A percentile compares a stretch with the other conserved stretches of the same genome.
These are phyloP conservation scores for Cygnus atratus DNA, from an alignment of 2,113 vertebrate genomes.

Conservation along the genomic window DNA sequence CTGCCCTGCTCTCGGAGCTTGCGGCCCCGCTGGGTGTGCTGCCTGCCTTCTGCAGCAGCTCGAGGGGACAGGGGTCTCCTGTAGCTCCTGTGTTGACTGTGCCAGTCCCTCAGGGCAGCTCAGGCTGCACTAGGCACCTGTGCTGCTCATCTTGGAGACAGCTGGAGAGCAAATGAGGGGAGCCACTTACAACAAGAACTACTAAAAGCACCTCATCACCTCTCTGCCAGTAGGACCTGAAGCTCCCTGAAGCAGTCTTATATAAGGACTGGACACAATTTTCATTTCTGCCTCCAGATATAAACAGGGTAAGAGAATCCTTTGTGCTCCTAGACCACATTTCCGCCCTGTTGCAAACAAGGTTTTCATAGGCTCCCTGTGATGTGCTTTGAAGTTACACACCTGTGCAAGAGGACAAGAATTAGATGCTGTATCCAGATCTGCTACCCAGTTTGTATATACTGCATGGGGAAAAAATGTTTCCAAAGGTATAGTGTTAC, in stretches of 20 bases:
- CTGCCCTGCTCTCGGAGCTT: not conserved
- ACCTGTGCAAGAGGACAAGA: not conserved
- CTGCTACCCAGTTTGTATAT: not conserved
- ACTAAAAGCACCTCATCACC: not conserved
- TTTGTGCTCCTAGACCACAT: not conserved
- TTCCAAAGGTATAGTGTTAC: not conserved
- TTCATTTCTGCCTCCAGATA: not conserved
- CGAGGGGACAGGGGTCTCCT: not conserved
- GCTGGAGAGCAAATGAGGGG: not conserved
- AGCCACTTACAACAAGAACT: not conserved
- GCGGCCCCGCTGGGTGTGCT: not conserved
- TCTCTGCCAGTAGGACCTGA: not conserved
- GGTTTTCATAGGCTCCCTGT: not conserved
- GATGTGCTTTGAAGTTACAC: not conserved
- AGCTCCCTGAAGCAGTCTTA: not conserved
- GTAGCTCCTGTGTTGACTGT: fast-evolving
- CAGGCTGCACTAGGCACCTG: not conserved
- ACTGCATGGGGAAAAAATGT: not conserved
- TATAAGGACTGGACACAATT: not conserved
- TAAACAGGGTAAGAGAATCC: not conserved
- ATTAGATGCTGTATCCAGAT: not conserved
- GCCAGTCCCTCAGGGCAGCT: not conserved
- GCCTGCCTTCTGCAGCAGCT: not conserved
- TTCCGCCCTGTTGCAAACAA: not conserved
- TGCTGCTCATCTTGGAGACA: fast-evolving